Evolutionary conservation across 1,140 invertebrate genomes (phyloP).

Genomic region (Drosophila teissieri): DNA sequence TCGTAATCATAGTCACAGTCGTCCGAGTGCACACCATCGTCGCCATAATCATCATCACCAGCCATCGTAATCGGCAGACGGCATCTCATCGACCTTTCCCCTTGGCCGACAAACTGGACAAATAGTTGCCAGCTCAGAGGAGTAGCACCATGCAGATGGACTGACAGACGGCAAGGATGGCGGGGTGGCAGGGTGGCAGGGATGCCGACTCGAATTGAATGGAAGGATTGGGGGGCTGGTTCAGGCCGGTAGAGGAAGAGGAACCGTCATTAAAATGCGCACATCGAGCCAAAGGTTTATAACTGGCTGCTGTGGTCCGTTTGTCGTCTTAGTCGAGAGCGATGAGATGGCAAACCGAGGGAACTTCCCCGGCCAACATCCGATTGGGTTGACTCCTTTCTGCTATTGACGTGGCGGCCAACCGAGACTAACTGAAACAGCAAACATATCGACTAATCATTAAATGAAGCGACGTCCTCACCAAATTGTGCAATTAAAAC

Average conservation of each 20-base stretch:
- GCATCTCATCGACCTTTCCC: slow-evolving; percentile 47
- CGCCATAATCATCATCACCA: slow-evolving; percentile 51
- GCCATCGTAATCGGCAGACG: slow-evolving; percentile 54
- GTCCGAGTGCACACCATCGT: slow-evolving; percentile 37
- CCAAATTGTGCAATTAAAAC: slow-evolving; percentile 70
- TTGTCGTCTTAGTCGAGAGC: slow-evolving; percentile 73
- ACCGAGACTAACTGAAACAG: slow-evolving; percentile 57
- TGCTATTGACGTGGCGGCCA: slow-evolving; percentile 65
- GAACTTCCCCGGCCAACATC: slow-evolving; percentile 53
- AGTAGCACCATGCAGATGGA: slow-evolving; percentile 12
- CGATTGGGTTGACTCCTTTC: slow-evolving; percentile 21
- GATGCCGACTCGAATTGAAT: slow-evolving; percentile 8
- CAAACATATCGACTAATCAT: slow-evolving; percentile 47
- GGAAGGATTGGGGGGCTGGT: slow-evolving; percentile 6
- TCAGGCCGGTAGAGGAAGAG: neutral
- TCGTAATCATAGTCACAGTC: slow-evolving; percentile 45
- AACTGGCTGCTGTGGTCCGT: slow-evolving; percentile 66
- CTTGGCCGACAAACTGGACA: slow-evolving; percentile 39
- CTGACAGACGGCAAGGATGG: neutral
- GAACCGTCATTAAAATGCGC: slow-evolving; percentile 41
- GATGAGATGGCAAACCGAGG: slow-evolving; percentile 23
- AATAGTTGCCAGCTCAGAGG: slow-evolving; percentile 39
- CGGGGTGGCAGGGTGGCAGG: neutral
- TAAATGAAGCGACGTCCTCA: slow-evolving; percentile 39
- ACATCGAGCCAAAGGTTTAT: slow-evolving; percentile 49